Conservation (phyloP, 2,797 vertebrate species). For the Lepidocolaptes lacrymiger region DNA sequence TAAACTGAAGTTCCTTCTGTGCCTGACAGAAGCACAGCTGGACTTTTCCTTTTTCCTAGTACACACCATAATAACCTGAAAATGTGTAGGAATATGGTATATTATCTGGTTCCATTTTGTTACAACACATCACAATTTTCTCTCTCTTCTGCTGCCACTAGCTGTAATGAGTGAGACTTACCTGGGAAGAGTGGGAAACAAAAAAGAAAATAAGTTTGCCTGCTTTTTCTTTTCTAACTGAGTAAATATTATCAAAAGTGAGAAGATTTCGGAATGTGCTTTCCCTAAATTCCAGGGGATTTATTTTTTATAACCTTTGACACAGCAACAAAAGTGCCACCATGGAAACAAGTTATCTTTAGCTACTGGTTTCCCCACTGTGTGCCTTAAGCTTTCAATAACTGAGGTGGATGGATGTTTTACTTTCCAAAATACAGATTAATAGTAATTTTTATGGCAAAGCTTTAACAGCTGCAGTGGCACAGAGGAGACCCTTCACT, state of each 20-base stretch:
- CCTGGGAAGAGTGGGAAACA: neutral
- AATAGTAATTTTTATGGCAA: neutral
- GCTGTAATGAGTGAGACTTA: neutral
- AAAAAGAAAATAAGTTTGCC: neutral
- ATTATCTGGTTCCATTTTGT: neutral
- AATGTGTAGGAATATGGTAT: neutral
- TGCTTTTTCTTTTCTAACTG: neutral
- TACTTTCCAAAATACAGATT: neutral
- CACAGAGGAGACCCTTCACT: neutral
- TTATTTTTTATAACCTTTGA: neutral
- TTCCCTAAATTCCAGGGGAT: neutral
- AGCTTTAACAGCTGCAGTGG: neutral
- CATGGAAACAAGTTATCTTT: neutral
- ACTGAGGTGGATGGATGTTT: neutral
- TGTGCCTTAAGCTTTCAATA: neutral
- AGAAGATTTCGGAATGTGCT: neutral
- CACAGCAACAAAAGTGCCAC: neutral
- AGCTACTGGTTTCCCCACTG: neutral
- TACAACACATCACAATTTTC: neutral
- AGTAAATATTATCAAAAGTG: neutral
- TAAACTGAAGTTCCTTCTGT: neutral
- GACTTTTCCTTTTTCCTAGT: neutral
- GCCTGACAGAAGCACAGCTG: neutral
- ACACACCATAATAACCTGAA: neutral
- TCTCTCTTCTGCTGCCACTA: neutral